Conservation (phyloP, 2,113 vertebrate genomes). For the Dicaeum eximium region DNA sequence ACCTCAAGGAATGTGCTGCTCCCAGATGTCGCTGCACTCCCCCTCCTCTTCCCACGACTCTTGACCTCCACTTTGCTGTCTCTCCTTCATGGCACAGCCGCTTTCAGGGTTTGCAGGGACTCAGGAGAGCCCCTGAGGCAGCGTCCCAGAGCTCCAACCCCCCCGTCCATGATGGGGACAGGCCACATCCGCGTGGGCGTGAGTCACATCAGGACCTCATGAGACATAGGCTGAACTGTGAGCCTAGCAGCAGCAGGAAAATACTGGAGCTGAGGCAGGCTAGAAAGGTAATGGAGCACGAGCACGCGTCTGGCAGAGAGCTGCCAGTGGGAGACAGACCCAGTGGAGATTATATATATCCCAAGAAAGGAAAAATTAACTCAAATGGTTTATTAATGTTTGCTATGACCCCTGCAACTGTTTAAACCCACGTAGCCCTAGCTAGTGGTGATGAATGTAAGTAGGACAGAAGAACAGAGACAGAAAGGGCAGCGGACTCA, state of each 20-base stretch:
- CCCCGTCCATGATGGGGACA: background rate
- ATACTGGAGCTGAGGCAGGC: background rate
- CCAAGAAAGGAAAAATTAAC: background rate
- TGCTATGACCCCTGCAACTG: background rate
- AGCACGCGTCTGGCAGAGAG: background rate
- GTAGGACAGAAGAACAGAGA: background rate
- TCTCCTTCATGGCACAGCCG: background rate
- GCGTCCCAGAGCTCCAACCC: background rate
- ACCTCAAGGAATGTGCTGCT: background rate
- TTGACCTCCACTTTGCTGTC: background rate
- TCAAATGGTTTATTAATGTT: background rate
- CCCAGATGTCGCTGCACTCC: background rate
- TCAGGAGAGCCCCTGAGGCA: background rate
- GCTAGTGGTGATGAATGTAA: background rate
- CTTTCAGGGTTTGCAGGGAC: background rate
- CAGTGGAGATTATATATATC: background rate
- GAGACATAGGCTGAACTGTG: background rate
- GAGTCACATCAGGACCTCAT: background rate
- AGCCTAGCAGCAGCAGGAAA: background rate
- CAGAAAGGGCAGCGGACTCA: background rate
- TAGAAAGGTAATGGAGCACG: background rate
- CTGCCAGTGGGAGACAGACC: background rate
- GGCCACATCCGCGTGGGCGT: background rate
- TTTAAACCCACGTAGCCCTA: background rate
- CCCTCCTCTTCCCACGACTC: constrained; percentile 45